These are phyloP conservation scores for Thunnus thynnus DNA, from an alignment of 2,113 vertebrate genomes.

Conservation along the genomic window DNA sequence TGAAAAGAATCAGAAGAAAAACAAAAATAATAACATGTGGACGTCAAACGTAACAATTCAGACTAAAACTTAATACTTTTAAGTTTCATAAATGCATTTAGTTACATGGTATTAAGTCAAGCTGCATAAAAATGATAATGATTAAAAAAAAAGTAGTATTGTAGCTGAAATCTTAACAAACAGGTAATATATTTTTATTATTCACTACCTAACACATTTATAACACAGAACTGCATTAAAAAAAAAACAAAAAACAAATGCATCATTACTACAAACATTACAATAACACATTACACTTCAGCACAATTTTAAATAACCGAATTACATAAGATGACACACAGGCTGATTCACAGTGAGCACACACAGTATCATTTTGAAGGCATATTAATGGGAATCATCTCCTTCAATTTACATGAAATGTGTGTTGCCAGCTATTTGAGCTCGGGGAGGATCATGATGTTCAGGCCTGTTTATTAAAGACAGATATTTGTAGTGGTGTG, in stretches of 20 bases:
- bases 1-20: neutral
- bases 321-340: neutral
- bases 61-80: neutral
- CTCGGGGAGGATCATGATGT: slow-evolving; percentile 19
- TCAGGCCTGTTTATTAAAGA: slow-evolving; percentile 63
- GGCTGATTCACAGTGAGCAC: neutral
- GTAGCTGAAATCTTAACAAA: neutral
- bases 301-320: neutral
- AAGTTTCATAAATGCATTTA: neutral
- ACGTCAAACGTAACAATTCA: too few species aligned
- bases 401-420: neutral
- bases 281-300: too few species aligned
- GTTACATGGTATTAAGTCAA: neutral
- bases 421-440: slow-evolving; percentile 22
- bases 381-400: too few species aligned
- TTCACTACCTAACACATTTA: neutral
- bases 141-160: neutral
- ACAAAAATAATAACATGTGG: neutral
- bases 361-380: too few species aligned
- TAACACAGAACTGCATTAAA: neutral
- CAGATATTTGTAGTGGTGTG: slow-evolving; percentile 63
- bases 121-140: neutral
- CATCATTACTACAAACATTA: neutral
- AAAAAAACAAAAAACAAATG: neutral
- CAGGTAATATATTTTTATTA: neutral